These are phyloP conservation scores for Chrysochloris asiatica DNA, from an alignment of 2,113 vertebrate species.

Conservation along the genomic window DNA sequence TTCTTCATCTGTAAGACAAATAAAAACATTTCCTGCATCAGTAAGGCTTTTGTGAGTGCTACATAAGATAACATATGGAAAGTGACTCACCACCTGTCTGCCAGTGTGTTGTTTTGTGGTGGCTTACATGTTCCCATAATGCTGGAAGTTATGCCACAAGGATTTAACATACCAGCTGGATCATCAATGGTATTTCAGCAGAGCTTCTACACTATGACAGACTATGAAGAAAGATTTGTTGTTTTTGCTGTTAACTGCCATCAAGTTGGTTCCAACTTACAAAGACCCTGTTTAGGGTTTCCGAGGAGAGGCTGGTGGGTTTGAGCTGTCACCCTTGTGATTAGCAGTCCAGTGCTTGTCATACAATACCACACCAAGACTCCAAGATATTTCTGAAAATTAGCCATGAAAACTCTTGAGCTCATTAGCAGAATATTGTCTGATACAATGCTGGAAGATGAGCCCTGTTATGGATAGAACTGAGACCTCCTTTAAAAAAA, in stretches of 20 bases:
- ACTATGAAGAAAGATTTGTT: neutral
- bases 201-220: neutral
- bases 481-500: neutral
- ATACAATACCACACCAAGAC: too few species aligned
- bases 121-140: too few species aligned
- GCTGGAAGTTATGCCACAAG: too few species aligned
- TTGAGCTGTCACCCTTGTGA: too few species aligned
- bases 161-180: too few species aligned
- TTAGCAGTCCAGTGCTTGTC: too few species aligned
- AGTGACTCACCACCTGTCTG: too few species aligned
- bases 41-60: accelerated
- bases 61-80: neutral
- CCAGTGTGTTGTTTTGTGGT: too few species aligned
- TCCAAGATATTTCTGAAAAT: neutral
- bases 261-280: too few species aligned
- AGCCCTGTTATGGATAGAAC: neutral
- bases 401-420: neutral
- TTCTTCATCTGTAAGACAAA: neutral
- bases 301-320: too few species aligned
- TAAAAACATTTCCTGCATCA: neutral
- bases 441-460: neutral
- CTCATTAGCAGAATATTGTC: neutral
- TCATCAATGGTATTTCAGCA: neutral
- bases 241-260: too few species aligned
- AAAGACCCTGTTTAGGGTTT: too few species aligned